Evolutionary conservation across 2,797 vertebrate species (phyloP), one percentile per base, ranked within the genome.

Genomic region (Scolopax bukidnonensis): DNA sequence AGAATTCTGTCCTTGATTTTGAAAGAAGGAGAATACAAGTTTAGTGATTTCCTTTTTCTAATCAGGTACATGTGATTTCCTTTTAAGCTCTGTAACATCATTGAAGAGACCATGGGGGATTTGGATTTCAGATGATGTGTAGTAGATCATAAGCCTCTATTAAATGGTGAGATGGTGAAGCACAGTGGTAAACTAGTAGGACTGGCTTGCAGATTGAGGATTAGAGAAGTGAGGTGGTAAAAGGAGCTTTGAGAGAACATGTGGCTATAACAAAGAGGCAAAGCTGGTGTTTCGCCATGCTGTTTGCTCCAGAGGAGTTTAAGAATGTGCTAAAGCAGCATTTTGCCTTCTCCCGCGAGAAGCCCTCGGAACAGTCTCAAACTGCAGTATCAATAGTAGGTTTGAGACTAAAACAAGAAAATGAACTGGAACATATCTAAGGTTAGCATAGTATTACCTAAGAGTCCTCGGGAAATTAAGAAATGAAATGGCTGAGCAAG

Each of bases 261-360:
- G 13, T 41, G 38, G 25, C 41, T 79, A 12, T 20, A 69, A 32
- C 28, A 69, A 59, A 78, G 12, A 56, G 40, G 36, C 19, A 41
- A 71, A 79, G 20, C 4, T 19, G 27, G 8, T 9, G 17, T 33
- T 61, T 30, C 43, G 27, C 10, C 1, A 0, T 24, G 17, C 16
- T 27, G 8, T 24, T 84, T 82, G 17, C 36, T 75, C 33, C 59
- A 38, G 38, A 75, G 32, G 36, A 24, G 61, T 77, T 78, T 9
- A 47, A 27, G 40, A 48, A 38, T 0, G 1, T 1, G 0, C 16
- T 65, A 11, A 76, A 65, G 27, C 30, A 54, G 24, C 7, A n/a
- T 5, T 59, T 81, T 33, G 7, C 21, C 19, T 56, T 40, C 40
- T 80, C 21, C 7, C 12, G 4, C 0, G 0, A 60, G 76, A 59